A percentile compares a stretch with the other conserved stretches of the same genome.
Conservation (phyloP, 2,113 vertebrate species). For the Numenius arquata region DNA sequence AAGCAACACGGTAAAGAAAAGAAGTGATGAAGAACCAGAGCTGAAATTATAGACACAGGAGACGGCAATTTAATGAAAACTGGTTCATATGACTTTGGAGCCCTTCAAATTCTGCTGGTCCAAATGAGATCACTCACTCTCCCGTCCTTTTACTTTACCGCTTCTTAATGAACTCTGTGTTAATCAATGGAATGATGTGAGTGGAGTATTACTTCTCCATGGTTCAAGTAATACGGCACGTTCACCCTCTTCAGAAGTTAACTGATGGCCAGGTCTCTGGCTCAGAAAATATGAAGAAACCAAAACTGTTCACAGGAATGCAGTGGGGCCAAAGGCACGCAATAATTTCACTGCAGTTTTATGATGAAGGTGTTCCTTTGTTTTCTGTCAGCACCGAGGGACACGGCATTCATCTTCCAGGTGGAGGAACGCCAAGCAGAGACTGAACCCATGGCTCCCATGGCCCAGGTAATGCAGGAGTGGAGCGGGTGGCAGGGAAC, state of each 20-base stretch:
- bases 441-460: not conserved
- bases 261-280: not conserved
- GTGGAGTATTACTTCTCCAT: not conserved
- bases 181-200: not conserved
- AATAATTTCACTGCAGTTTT: not conserved
- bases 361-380: not conserved
- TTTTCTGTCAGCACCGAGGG: rapidly evolving
- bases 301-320: not conserved
- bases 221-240: not conserved
- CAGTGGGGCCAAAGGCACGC: rapidly evolving
- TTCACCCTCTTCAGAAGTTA: not conserved
- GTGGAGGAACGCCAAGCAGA: not conserved
- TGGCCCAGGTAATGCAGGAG: rapidly evolving
- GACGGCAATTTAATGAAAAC: not conserved
- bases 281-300: not conserved
- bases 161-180: not conserved
- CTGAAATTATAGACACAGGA: not conserved
- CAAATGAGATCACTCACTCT: not conserved
- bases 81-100: not conserved
- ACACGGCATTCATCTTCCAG: not conserved
- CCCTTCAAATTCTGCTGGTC: not conserved
- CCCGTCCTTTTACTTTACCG: not conserved
- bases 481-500: not conserved
- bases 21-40: not conserved
- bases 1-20: rapidly evolving